A percentile compares a stretch with the other conserved stretches of the same genome.
phyloP scores from a whole-genome alignment of 2,888 invertebrate genomes.

The Omphaloscelis lunosa region DNA sequence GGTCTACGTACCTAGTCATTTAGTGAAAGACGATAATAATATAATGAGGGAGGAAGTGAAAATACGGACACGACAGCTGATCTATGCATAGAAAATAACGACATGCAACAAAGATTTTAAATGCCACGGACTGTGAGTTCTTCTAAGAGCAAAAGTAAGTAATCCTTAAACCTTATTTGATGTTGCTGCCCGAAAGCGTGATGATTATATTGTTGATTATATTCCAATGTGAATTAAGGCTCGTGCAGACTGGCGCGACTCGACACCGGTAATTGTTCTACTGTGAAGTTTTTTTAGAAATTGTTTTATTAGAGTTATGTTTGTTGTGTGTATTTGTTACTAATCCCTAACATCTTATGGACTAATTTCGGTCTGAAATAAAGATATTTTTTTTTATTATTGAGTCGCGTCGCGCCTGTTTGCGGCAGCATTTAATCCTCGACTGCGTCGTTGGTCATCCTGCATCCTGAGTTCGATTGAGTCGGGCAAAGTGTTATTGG shows the following conservation, averaged over 20 bases:
- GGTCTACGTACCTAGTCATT: slow-evolving; percentile 11
- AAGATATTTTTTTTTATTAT: too few relatives aligned
- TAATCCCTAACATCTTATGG: too few relatives aligned
- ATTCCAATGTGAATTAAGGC: neutral
- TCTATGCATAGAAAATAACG: slow-evolving; percentile 22
- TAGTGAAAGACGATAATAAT: slow-evolving; percentile 34
- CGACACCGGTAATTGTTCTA: too few relatives aligned
- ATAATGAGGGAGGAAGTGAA: slow-evolving; percentile 40
- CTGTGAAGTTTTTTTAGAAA: too few relatives aligned
- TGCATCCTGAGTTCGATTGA: neutral
- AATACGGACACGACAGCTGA: slow-evolving; percentile 29
- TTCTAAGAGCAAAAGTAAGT: slow-evolving; percentile 25
- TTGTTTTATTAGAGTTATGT: too few relatives aligned
- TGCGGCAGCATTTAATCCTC: too few relatives aligned
- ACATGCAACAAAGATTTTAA: slow-evolving; percentile 15
- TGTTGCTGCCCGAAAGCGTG: neutral
- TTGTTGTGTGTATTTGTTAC: too few relatives aligned
- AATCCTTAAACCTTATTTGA: neutral
- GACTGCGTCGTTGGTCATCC: too few relatives aligned
- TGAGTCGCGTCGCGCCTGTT: too few relatives aligned
- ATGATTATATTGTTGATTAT: neutral
- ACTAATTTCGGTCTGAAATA: too few relatives aligned
- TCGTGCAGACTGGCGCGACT: too few relatives aligned
- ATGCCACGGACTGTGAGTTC: neutral
- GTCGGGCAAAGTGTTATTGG: too few relatives aligned